Percentiles rank a stretch among this genome's conserved stretches.
These are phyloP conservation scores for Drosophila lini DNA, from an alignment of 1,140 invertebrate species.

Conservation along the genomic window DNA sequence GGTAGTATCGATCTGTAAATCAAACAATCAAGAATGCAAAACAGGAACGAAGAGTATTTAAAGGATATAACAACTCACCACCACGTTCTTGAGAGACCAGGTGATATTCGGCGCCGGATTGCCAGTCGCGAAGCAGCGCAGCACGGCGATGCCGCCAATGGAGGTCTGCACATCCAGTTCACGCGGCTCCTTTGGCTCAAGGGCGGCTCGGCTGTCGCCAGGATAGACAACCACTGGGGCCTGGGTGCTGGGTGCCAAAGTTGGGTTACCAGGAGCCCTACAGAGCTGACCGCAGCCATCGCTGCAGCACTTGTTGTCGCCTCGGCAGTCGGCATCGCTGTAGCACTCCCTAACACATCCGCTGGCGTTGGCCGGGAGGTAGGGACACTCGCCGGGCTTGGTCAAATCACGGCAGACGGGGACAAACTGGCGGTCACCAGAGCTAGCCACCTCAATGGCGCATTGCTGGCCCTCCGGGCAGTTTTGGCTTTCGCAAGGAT, in stretches of 20 bases:
- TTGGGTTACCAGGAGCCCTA: slow-evolving; percentile 85
- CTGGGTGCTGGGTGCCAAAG: slow-evolving; percentile 73
- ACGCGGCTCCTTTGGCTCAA: slow-evolving; percentile 84
- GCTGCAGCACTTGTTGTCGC: slow-evolving; percentile 92
- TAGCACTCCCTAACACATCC: slow-evolving; percentile 89
- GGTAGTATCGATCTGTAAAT: slow-evolving; percentile 88
- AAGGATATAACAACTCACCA: slow-evolving; percentile 86
- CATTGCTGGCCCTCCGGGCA: slow-evolving; percentile 89
- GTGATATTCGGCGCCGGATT: slow-evolving; percentile 90
- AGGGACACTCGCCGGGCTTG: slow-evolving; percentile 91
- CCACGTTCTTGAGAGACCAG: slow-evolving; percentile 89
- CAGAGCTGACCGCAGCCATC: slow-evolving; percentile 91
- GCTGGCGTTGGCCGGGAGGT: slow-evolving; percentile 76
- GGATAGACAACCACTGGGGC: slow-evolving; percentile 78
- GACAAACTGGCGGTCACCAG: slow-evolving; percentile 84
- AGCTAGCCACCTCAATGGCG: slow-evolving; percentile 86
- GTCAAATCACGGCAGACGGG: slow-evolving; percentile 89
- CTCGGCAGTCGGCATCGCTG: slow-evolving; percentile 92
- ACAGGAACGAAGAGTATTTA: background rate
- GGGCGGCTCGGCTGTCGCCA: slow-evolving; percentile 82
- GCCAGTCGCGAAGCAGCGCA: slow-evolving; percentile 90
- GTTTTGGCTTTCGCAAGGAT: slow-evolving; percentile 89
- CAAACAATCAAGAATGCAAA: background rate
- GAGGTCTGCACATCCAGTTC: slow-evolving; percentile 87
- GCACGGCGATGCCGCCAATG: slow-evolving; percentile 89